Evolutionary conservation across 2,113 vertebrate genomes (phyloP).

Genomic region (Hyperoodon ampullatus): DNA sequence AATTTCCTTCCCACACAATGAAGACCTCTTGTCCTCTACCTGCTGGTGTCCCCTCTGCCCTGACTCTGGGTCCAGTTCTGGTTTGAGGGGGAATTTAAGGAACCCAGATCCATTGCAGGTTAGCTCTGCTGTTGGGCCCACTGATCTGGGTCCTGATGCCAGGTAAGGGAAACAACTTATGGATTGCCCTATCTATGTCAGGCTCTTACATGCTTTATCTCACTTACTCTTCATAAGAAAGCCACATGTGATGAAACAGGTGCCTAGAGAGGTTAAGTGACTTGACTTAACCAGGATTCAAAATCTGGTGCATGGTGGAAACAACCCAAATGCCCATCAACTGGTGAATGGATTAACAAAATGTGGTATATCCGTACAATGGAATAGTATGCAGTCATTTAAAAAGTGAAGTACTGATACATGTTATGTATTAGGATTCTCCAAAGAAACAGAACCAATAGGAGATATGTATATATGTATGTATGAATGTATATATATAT

Average conservation of each 20-base stretch:
- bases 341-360: neutral
- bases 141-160: neutral
- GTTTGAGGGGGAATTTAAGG: neutral
- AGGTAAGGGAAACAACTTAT: neutral
- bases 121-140: neutral
- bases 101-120: neutral
- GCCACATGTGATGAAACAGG: neutral
- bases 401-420: neutral
- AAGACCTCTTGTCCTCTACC: neutral
- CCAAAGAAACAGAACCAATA: neutral
- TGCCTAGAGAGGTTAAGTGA: neutral
- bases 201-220: neutral
- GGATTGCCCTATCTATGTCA: neutral
- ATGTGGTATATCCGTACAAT: neutral
- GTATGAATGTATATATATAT: neutral
- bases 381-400: neutral
- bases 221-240: neutral
- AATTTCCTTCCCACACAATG: neutral
- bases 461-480: neutral
- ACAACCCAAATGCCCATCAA: neutral
- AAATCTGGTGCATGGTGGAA: neutral
- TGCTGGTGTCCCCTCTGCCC: neutral
- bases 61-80: neutral
- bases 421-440: neutral
- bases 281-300: neutral